Conservation (phyloP, 2,888 invertebrate species). For the Andrena minutula region DNA sequence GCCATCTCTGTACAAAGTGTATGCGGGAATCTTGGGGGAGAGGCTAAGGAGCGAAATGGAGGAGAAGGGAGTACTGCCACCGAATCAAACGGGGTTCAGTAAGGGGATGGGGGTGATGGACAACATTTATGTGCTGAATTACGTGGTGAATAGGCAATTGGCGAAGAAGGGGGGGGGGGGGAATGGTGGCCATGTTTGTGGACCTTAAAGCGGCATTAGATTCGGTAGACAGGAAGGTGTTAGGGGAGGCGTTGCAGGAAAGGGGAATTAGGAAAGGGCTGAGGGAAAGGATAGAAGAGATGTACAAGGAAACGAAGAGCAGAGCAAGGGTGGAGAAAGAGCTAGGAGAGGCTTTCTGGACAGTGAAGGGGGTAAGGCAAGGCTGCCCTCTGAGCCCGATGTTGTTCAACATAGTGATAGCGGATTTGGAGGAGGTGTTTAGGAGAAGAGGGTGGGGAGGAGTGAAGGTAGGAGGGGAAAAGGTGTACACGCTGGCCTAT, state of each 20-base stretch:
- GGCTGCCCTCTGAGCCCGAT: constrained; percentile 2
- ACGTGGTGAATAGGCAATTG: background rate
- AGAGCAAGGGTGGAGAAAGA: background rate
- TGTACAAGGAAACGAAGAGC: no score
- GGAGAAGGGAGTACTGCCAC: no score
- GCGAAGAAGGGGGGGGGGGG: background rate
- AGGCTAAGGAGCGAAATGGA: no score
- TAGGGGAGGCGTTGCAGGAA: no score
- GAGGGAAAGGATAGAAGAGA: no score
- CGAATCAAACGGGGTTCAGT: no score
- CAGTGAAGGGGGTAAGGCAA: background rate
- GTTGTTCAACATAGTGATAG: background rate
- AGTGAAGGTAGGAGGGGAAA: background rate
- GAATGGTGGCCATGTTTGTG: background rate
- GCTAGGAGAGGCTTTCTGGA: background rate
- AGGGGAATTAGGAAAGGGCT: background rate
- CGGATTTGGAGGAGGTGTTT: background rate
- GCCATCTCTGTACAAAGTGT: background rate
- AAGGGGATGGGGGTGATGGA: background rate
- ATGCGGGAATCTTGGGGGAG: no score
- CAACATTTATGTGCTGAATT: background rate
- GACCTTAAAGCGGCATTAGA: background rate
- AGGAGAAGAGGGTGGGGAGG: background rate
- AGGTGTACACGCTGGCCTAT: no score
- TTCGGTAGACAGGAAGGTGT: background rate